phyloP scores from a whole-genome alignment of 2,888 invertebrate species.

The Ptilodon capucinus region DNA sequence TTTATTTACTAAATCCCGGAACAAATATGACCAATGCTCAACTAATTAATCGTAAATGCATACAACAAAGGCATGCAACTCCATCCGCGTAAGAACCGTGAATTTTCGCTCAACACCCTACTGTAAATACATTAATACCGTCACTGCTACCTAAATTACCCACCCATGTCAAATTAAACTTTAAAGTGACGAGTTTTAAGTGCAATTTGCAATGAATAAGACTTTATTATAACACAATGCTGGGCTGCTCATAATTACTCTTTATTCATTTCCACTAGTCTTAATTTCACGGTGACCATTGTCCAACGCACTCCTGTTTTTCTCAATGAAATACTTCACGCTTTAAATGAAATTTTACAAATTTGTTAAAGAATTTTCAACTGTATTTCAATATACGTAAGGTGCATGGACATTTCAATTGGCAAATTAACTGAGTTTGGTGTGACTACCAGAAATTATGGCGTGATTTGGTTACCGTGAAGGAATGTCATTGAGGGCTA shows the following conservation, averaged over 20 bases:
- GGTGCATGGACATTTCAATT: conserved; percentile 9
- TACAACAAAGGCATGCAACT: conserved; percentile 25
- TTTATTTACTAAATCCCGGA: not conserved
- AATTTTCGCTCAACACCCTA: conserved; percentile 23
- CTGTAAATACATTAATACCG: conserved; percentile 30
- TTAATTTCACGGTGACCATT: conserved; percentile 62
- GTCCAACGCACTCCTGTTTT: conserved; percentile 58
- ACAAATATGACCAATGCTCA: conserved; percentile 24
- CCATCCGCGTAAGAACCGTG: conserved; percentile 18
- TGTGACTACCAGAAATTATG: conserved; percentile 50
- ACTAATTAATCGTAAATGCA: conserved; percentile 22
- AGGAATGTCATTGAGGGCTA: conserved; percentile 46
- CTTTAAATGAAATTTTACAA: conserved; percentile 13
- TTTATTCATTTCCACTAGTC: conserved; percentile 60
- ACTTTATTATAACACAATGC: conserved; percentile 24
- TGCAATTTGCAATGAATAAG: not conserved
- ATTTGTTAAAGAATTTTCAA: conserved; percentile 20
- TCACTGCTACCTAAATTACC: conserved; percentile 8
- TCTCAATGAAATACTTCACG: conserved; percentile 45
- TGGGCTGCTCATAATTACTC: conserved; percentile 50
- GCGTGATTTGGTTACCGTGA: conserved; percentile 39
- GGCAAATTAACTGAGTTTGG: conserved; percentile 28
- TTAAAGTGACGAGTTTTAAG: fast-evolving
- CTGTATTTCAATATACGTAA: conserved; percentile 21
- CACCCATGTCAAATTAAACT: conserved; percentile 3